Percentiles rank a stretch among this genome's conserved stretches.
Conservation (phyloP, 2,888 invertebrate genomes). For the Tipula confusa region DNA sequence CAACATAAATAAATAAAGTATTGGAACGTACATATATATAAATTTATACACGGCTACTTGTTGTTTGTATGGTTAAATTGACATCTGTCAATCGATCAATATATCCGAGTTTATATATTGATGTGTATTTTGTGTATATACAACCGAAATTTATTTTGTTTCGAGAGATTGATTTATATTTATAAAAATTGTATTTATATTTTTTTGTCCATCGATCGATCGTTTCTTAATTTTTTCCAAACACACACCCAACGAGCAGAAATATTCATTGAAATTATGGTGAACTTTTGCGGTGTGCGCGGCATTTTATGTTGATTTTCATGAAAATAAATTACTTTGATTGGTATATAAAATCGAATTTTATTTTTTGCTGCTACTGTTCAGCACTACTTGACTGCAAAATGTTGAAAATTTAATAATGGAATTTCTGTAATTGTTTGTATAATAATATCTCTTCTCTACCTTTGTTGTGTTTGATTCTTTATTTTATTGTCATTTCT, state of each 20-base stretch:
- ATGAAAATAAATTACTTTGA: slow-evolving; percentile 6
- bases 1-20: slow-evolving; percentile 13
- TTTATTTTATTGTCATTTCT: slow-evolving; percentile 9
- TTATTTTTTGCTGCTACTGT: slow-evolving; percentile 1
- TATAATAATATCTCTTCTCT: background rate
- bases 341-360: slow-evolving; percentile 20
- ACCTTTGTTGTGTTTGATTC: background rate
- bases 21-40: background rate
- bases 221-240: background rate
- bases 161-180: slow-evolving; percentile 3
- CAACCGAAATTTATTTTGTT: background rate
- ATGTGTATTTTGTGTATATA: background rate
- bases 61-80: slow-evolving; percentile 27
- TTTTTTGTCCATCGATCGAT: background rate
- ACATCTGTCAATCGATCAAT: slow-evolving; percentile 28
- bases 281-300: background rate
- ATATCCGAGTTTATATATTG: background rate
- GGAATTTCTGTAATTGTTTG: background rate
- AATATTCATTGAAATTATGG: background rate
- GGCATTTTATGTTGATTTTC: background rate
- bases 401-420: slow-evolving; percentile 3
- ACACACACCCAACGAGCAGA: background rate
- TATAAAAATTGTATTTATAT: background rate
- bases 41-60: background rate
- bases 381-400: background rate